phyloP scores from a whole-genome alignment of 30 jellyfish, hydroid and myxozoan species.

The Nemopilema nomurai region DNA sequence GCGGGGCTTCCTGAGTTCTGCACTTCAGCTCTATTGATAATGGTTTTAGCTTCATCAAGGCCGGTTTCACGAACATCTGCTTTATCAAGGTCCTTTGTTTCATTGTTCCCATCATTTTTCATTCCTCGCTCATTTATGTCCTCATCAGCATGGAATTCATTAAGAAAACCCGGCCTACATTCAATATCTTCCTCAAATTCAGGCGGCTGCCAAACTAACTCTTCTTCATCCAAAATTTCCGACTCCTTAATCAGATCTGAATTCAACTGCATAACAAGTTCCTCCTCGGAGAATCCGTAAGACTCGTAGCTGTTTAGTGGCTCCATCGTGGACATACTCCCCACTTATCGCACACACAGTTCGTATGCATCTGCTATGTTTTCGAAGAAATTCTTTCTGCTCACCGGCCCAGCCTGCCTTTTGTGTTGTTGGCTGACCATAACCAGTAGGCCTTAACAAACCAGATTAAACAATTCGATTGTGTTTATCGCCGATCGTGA shows the following conservation, averaged over 20 bases:
- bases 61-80: conserved; percentile 19
- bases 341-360: neutral
- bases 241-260: conserved; percentile 38
- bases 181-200: conserved; percentile 46
- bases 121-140: neutral
- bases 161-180: conserved; percentile 4
- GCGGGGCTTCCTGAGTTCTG: neutral
- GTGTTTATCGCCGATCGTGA: conserved; percentile 50
- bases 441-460: conserved; percentile 62
- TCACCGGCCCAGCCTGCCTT: conserved; percentile 36
- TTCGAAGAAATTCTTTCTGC: conserved; percentile 10
- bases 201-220: neutral
- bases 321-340: conserved; percentile 19
- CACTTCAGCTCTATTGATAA: neutral
- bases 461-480: conserved; percentile 37
- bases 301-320: conserved; percentile 5
- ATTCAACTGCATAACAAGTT: conserved; percentile 24
- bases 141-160: conserved; percentile 53
- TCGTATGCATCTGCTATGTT: conserved; percentile 8
- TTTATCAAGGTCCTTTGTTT: conserved; percentile 14
- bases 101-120: neutral
- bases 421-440: conserved; percentile 55
- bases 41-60: neutral
- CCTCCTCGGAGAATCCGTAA: conserved; percentile 25
- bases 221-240: conserved; percentile 56